Conservation (phyloP, 2,888 invertebrate genomes). For the Bombylius major region DNA sequence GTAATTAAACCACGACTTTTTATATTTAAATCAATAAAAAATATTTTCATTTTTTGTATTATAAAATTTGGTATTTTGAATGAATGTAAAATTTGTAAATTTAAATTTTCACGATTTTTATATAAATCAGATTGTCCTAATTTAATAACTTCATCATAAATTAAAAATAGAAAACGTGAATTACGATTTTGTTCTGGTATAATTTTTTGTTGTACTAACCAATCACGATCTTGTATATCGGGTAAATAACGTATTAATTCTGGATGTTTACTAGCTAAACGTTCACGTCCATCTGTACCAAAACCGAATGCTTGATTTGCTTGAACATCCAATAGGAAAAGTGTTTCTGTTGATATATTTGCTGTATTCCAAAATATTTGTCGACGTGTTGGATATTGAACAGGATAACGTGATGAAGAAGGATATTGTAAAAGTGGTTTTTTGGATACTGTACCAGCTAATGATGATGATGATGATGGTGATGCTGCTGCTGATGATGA, state of each 20-base stretch:
- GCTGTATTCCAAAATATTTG: constrained; percentile 46
- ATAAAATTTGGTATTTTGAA: constrained; percentile 49
- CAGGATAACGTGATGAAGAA: constrained; percentile 14
- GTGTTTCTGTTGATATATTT: constrained; percentile 41
- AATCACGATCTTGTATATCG: constrained; percentile 51
- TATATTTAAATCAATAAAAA: constrained; percentile 34
- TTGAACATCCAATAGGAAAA: constrained; percentile 46
- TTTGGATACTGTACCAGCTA: constrained; percentile 12
- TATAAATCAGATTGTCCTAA: constrained; percentile 45
- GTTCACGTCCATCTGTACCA: constrained; percentile 39
- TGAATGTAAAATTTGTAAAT: constrained; percentile 29
- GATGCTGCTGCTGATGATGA: neutral
- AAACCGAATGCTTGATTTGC: constrained; percentile 35
- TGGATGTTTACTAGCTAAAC: constrained; percentile 50
- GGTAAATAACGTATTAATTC: constrained; percentile 52
- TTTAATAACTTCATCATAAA: constrained; percentile 47
- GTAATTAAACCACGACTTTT: constrained; percentile 34
- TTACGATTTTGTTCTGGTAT: constrained; percentile 48
- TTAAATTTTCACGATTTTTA: constrained; percentile 31
- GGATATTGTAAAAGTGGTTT: constrained; percentile 2
- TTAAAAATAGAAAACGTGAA: constrained; percentile 46
- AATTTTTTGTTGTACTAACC: constrained; percentile 46
- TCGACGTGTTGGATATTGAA: constrained; percentile 19
- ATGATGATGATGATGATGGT: constrained; percentile 5
- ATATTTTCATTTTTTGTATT: constrained; percentile 45